phyloP scores from a whole-genome alignment of 2,113 vertebrate genomes.

The Ivindomyrus marchei region DNA sequence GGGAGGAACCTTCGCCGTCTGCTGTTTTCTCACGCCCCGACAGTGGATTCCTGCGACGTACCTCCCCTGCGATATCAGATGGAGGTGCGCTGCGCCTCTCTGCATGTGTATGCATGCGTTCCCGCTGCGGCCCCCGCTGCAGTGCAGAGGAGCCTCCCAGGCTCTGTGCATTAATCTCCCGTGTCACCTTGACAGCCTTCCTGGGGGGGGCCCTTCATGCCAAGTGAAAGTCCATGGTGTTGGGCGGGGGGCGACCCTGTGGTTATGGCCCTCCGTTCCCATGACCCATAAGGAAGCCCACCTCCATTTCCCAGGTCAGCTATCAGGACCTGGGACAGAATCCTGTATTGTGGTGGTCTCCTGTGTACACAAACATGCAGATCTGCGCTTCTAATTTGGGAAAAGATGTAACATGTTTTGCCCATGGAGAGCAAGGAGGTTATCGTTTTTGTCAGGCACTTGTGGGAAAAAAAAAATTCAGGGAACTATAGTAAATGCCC shows the following conservation, averaged over 20 bases:
- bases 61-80: neutral
- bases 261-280: constrained; percentile 14
- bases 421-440: neutral
- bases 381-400: neutral
- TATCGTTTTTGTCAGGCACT: neutral
- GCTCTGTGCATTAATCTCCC: constrained; percentile 43
- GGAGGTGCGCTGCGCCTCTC: neutral
- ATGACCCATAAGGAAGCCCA: constrained; percentile 41
- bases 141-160: constrained; percentile 13
- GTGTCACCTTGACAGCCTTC: constrained; percentile 50
- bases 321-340: constrained; percentile 30
- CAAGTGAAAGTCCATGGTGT: constrained; percentile 35
- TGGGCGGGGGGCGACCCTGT: neutral
- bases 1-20: neutral
- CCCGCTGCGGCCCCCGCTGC: constrained; percentile 20
- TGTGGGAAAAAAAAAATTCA: neutral
- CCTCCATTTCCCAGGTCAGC: constrained; percentile 46
- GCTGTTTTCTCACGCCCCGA: neutral
- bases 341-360: constrained; percentile 18
- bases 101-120: constrained; percentile 24
- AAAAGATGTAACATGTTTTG: neutral
- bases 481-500: neutral
- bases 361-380: constrained; percentile 17
- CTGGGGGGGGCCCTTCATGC: constrained; percentile 43
- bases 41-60: neutral